Evolutionary conservation across 2,888 invertebrate genomes (phyloP), one percentile per base, ranked within the genome.

Genomic region (Drosophila quinaria): DNA sequence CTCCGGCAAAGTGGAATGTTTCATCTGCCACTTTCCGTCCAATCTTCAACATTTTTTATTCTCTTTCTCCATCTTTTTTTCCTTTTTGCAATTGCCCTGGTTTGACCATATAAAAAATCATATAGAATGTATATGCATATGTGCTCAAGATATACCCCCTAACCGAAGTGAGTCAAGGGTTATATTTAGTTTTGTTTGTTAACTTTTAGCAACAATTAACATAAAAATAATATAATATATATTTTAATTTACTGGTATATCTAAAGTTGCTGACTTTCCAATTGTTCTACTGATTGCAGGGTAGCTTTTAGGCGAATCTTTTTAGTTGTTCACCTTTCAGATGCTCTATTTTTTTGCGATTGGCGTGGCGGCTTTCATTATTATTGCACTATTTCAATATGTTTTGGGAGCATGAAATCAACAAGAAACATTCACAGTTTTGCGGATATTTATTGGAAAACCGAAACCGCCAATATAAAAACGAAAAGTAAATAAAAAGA

Each of bases 381-480:
- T 79, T 71, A 70, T 87, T 78, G 70, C 81, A 78, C 65, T 70
- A 78, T 72, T 67, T 47, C 64, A 41, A 78, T 67, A 70, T 78
- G 74, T 63, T 65, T 70, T 61, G 46, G 25, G 31, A 22, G 52
- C 69, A 65, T 52, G 42, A 68, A 74, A 68, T 49, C 63, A 60
- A 60, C 65, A 74, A 65, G 62, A 65, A 74, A 74, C 62, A 77
- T 79, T 74, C 15, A 66, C 61, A 44, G 49, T 51, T 56, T 73
- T 52, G 54, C 60, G 59, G 15, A 60, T 70, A 62, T 70, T 69
- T 62, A 49, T 66, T 70, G 19, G 59, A 67, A 54, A 64, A 5
- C 4, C 15, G 17, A 17, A 56, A 25, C 1, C 25, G n/a, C 25
- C 25, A 5, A 25, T 1, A 25, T 44, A 61, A 31, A 50, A 47